A percentile compares a stretch with the other conserved stretches of the same genome.
phyloP scores from a whole-genome alignment of 2,888 invertebrate genomes.

The Apotomis capreana region DNA sequence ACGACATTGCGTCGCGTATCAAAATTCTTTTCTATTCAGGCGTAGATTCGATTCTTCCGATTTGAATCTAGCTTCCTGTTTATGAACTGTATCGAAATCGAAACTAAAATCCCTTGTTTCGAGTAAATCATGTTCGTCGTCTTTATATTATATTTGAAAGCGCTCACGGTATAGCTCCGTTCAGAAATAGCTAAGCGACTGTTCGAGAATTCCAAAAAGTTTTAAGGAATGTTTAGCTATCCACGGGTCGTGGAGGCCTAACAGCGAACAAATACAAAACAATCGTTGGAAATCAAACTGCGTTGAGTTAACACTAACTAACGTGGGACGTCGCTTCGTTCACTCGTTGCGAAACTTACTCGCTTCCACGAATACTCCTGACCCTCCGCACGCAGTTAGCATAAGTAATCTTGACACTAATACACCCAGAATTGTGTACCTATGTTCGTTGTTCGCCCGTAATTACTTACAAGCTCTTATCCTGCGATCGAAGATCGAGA shows the following conservation, averaged over 20 bases:
- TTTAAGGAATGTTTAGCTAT: neutral
- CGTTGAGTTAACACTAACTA: conserved; percentile 50
- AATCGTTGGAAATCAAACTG: conserved; percentile 51
- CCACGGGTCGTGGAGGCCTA: conserved; percentile 5
- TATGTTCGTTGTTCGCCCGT: conserved; percentile 46
- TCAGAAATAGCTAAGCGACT: neutral
- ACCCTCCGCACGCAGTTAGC: conserved; percentile 62
- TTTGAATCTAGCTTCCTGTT: conserved; percentile 44
- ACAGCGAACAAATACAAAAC: conserved; percentile 46
- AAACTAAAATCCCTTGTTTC: conserved; percentile 16
- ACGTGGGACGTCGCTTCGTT: conserved; percentile 54
- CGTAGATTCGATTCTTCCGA: conserved; percentile 43
- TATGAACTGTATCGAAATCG: conserved; percentile 18
- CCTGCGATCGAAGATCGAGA: conserved; percentile 42
- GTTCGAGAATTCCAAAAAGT: neutral
- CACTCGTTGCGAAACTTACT: conserved; percentile 62
- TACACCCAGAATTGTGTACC: conserved; percentile 52
- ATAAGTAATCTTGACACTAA: conserved; percentile 66
- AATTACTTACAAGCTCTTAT: conserved; percentile 46
- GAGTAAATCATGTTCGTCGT: conserved; percentile 19
- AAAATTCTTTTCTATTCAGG: conserved; percentile 49
- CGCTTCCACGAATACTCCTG: conserved; percentile 63
- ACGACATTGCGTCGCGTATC: neutral
- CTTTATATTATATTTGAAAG: conserved; percentile 14
- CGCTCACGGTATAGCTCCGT: neutral